These are phyloP conservation scores for Limonius californicus DNA, from an alignment of 1,140 invertebrate species.

Conservation along the genomic window DNA sequence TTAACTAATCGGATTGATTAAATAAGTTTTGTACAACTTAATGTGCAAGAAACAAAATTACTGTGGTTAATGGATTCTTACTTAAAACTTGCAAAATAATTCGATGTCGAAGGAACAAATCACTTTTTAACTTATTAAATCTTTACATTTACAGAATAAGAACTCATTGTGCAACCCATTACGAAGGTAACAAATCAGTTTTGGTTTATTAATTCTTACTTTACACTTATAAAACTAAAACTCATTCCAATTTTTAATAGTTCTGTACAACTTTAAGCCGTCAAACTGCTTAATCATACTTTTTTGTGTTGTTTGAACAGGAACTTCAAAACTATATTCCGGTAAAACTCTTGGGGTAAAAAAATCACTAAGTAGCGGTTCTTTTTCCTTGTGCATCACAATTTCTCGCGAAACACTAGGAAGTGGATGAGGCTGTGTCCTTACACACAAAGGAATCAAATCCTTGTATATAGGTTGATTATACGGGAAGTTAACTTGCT, in stretches of 20 bases:
- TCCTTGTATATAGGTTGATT: constrained; percentile 35
- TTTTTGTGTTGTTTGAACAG: constrained; percentile 21
- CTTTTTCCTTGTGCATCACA: constrained; percentile 33
- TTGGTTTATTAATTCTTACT: background rate
- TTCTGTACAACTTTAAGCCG: constrained; percentile 35
- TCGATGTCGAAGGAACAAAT: too few relatives aligned
- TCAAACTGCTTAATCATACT: constrained; percentile 12
- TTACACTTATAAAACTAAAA: background rate
- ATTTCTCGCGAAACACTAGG: constrained; percentile 22
- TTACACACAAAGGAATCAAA: constrained; percentile 34
- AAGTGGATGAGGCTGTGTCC: constrained; percentile 19
- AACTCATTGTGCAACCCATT: too few relatives aligned
- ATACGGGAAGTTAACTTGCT: constrained; percentile 38
- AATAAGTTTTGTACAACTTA: too few relatives aligned
- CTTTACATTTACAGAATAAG: too few relatives aligned
- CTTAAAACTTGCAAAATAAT: too few relatives aligned
- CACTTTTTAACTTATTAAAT: too few relatives aligned
- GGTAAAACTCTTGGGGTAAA: constrained; percentile 18
- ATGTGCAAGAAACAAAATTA: too few relatives aligned
- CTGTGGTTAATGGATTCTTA: too few relatives aligned
- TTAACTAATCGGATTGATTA: too few relatives aligned
- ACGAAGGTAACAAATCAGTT: too few relatives aligned
- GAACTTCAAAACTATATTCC: constrained; percentile 26
- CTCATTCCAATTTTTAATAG: constrained; percentile 25
- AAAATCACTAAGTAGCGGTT: constrained; percentile 35